Percentiles rank a stretch among this genome's conserved stretches.
phyloP scores from a whole-genome alignment of 2,113 vertebrate species.

The Lynx canadensis region DNA sequence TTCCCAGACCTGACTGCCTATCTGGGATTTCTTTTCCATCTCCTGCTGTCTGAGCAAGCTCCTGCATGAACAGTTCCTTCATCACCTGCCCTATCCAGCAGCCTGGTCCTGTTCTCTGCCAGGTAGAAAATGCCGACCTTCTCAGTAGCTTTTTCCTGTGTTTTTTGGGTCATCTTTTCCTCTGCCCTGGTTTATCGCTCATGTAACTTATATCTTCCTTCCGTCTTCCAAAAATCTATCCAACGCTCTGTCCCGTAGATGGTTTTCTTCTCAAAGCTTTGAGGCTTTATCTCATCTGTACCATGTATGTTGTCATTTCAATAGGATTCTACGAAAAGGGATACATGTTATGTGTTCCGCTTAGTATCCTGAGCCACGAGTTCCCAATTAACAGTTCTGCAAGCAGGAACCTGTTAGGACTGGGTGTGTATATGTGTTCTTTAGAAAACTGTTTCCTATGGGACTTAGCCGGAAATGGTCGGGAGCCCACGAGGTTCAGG shows the following conservation, averaged over 20 bases:
- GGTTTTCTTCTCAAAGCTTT: neutral
- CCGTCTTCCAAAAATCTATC: slow-evolving; percentile 24
- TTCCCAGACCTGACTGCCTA: neutral
- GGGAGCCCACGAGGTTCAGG: neutral
- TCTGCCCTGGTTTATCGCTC: neutral
- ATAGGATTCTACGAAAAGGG: slow-evolving; percentile 3
- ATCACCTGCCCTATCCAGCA: neutral
- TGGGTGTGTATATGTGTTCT: neutral
- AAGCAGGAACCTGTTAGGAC: neutral
- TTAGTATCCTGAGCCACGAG: neutral
- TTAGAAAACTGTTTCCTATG: neutral
- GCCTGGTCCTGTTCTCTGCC: neutral
- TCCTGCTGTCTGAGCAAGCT: neutral
- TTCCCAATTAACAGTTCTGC: neutral
- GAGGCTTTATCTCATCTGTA: neutral
- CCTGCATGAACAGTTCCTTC: neutral
- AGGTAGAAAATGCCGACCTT: neutral
- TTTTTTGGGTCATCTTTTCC: slow-evolving; percentile 15
- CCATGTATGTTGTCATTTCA: neutral
- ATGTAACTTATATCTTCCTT: neutral
- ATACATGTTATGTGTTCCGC: neutral
- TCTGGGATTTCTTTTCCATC: slow-evolving; percentile 24
- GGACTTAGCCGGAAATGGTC: neutral
- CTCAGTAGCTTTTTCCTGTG: neutral
- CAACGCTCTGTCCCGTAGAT: neutral